These are phyloP conservation scores for Brachypteracias leptosomus DNA, from an alignment of 2,113 vertebrate species.

Conservation along the genomic window DNA sequence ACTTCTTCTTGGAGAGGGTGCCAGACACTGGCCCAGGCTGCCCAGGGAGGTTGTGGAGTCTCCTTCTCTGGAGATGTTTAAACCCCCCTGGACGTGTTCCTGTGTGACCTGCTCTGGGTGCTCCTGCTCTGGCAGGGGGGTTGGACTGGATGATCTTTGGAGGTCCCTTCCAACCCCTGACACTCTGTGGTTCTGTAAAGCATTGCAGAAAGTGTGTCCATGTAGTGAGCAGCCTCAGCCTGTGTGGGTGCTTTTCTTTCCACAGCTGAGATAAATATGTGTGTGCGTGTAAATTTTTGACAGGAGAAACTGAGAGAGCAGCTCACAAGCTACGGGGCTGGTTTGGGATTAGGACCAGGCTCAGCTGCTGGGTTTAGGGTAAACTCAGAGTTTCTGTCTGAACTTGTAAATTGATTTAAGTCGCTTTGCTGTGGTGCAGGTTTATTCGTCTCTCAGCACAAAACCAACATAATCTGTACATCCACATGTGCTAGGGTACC, in stretches of 20 bases:
- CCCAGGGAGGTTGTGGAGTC: too few relatives aligned
- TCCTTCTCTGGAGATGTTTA: too few relatives aligned
- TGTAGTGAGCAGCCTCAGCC: not conserved
- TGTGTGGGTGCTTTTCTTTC: not conserved
- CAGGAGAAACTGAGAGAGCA: not conserved
- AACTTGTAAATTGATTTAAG: not conserved
- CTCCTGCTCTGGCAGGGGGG: too few relatives aligned
- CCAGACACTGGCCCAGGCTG: too few relatives aligned
- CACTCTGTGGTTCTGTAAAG: too few relatives aligned
- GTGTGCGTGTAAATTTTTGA: not conserved
- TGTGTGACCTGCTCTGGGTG: too few relatives aligned
- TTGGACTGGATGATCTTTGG: too few relatives aligned
- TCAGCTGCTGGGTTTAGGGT: not conserved
- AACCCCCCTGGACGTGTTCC: too few relatives aligned
- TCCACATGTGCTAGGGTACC: not conserved
- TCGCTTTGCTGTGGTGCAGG: accelerated
- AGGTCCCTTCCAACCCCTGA: too few relatives aligned
- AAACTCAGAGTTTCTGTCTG: not conserved
- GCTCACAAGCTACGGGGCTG: accelerated
- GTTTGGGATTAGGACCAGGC: not conserved
- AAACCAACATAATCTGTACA: not conserved
- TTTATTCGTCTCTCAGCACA: not conserved
- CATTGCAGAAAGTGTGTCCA: not conserved
- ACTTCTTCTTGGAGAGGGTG: too few relatives aligned
- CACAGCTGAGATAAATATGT: accelerated